Evolutionary conservation across 2,888 invertebrate genomes (phyloP), one percentile per base, ranked within the genome.

Genomic region (Aphrophora alni): DNA sequence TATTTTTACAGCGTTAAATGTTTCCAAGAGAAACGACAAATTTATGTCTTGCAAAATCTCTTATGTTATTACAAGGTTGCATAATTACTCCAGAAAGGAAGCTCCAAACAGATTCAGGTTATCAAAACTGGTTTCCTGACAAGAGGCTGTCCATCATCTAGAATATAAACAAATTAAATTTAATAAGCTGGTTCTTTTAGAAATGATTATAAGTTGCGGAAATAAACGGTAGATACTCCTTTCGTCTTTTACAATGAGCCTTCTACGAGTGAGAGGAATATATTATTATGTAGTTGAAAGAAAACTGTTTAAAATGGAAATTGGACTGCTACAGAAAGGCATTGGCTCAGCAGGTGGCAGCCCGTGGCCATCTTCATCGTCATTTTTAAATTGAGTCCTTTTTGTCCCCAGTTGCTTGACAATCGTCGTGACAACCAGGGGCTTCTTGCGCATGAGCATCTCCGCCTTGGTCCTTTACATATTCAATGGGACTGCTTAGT

Each of bases 221-320:
- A 59, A 59, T 21, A 59, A 59, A 21, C 1, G 7, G 44, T 8
- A 44, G 14, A 44, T 14, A 44, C 10, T 33, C 33, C 33, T 33
- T 33, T 33, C 33, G 33, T 33, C 33, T 33, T 10, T 44, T 44
- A 44, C 44, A 17, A 10, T 2, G 44, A 44, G 44, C 33, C 33
- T 33, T 33, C 33, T 8, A 33, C 44, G 44, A 44, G 44, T 8
- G 14, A 44, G 17, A 44, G 44, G 44, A 44, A 21, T 59, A 14
- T 59, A 21, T 59, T 59, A 59, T 59, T 59, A 59, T 8, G 44
- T 12, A 14, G 44, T 59, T 21, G 21, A 21, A 5, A 21, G 59
- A 59, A 59, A 59, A 59, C 59, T 59, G 59, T 59, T 59, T 59
- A 59, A 59, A 59, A 59, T 59, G 59, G 59, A 59, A 59, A 59